Conservation (phyloP, 2,888 invertebrate genomes). For the Odontocolon sp. region DNA sequence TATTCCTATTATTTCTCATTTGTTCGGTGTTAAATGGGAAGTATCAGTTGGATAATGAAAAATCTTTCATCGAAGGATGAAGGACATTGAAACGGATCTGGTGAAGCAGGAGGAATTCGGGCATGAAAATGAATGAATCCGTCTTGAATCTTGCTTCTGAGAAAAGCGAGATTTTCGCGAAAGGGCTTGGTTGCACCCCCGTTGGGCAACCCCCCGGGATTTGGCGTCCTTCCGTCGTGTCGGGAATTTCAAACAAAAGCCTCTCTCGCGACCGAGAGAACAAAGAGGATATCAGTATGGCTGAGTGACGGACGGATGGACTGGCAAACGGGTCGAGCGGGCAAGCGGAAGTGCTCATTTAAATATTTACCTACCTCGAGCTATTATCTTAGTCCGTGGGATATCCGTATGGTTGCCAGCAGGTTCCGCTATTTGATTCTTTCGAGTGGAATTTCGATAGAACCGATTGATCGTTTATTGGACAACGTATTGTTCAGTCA, state of each 20-base stretch:
- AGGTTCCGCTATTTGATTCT: background rate
- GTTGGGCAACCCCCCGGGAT: constrained; percentile 2
- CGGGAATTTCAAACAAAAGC: constrained; percentile 53
- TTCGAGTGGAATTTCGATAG: background rate
- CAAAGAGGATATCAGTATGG: constrained; percentile 60
- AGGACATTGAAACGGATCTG: background rate
- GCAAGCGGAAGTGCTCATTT: constrained; percentile 60
- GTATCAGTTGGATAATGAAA: constrained; percentile 19
- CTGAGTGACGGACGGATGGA: constrained; percentile 62
- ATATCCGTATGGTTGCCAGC: constrained; percentile 10
- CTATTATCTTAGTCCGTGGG: constrained; percentile 48
- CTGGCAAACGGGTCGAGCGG: constrained; percentile 22
- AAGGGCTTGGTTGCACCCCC: constrained; percentile 11
- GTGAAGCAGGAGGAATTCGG: background rate
- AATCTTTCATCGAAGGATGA: background rate
- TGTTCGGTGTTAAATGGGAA: constrained; percentile 2
- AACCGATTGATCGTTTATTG: background rate
- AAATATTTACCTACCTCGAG: constrained; percentile 64
- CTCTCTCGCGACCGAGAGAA: constrained; percentile 32
- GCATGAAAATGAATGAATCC: constrained; percentile 28
- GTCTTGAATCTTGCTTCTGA: constrained; percentile 24
- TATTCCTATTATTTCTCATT: constrained; percentile 16
- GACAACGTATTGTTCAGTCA: too few species aligned
- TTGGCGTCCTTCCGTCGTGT: constrained; percentile 47
- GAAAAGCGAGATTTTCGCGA: background rate